These are phyloP conservation scores for Aphaenogaster floridana DNA, from an alignment of 1,140 invertebrate species.

Conservation along the genomic window DNA sequence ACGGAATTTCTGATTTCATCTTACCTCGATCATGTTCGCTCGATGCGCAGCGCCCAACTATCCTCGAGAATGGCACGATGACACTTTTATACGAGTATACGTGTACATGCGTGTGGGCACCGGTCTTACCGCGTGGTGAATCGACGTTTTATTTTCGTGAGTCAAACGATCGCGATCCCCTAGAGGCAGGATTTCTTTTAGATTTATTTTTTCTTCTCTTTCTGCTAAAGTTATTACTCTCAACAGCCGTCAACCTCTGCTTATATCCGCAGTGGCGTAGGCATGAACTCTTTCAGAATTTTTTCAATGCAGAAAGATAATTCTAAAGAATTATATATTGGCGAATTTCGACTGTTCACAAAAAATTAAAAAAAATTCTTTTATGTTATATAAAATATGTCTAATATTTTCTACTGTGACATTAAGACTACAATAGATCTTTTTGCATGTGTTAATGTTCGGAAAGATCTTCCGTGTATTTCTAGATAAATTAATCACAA, in stretches of 20 bases:
- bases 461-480: neutral
- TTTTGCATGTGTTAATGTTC: neutral
- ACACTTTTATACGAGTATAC: conserved; percentile 76
- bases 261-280: conserved; percentile 42
- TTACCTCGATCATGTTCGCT: conserved; percentile 83
- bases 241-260: conserved; percentile 7
- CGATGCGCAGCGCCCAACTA: conserved; percentile 79
- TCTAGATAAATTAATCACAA: conserved; percentile 17
- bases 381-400: neutral
- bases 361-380: neutral
- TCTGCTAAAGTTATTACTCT: conserved; percentile 38
- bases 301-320: neutral
- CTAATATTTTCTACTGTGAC: neutral
- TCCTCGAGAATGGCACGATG: conserved; percentile 73
- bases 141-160: conserved; percentile 81
- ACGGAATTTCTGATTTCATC: conserved; percentile 45
- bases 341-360: neutral
- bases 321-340: neutral
- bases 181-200: conserved; percentile 22
- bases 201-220: conserved; percentile 40
- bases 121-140: conserved; percentile 77
- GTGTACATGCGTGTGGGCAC: conserved; percentile 68
- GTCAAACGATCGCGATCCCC: conserved; percentile 52
- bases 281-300: neutral
- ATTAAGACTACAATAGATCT: neutral